These are phyloP conservation scores for Seira ritae DNA, from an alignment of 2,888 invertebrate species.

Conservation along the genomic window DNA sequence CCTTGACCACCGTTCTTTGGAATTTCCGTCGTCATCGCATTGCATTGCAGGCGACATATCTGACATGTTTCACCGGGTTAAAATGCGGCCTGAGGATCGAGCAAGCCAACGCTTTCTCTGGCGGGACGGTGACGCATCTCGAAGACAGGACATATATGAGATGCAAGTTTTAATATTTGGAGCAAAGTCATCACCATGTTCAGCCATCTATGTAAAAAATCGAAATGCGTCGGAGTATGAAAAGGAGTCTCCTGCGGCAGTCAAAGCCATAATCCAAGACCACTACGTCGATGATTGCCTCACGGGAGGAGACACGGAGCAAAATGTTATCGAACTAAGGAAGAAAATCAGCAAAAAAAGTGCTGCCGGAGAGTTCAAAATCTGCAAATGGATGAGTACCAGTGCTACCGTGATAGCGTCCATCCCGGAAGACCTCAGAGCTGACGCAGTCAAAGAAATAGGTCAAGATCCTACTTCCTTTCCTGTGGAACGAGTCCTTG, in stretches of 20 bases:
- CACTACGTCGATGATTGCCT: slow-evolving; percentile 56
- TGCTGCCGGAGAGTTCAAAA: slow-evolving; percentile 27
- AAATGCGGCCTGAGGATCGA: slow-evolving; percentile 32
- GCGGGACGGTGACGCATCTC: slow-evolving; percentile 3
- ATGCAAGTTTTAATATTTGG: slow-evolving; percentile 57
- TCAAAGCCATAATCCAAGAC: slow-evolving; percentile 4
- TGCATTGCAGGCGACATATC: slow-evolving; percentile 58
- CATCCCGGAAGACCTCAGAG: slow-evolving; percentile 25
- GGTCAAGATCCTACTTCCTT: not conserved
- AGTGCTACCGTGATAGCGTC: not conserved
- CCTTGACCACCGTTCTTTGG: slow-evolving; percentile 15
- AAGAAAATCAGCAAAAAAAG: slow-evolving; percentile 19
- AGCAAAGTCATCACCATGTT: slow-evolving; percentile 49
- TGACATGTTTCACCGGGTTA: slow-evolving; percentile 58
- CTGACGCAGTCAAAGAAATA: not conserved
- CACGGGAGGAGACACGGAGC: not conserved
- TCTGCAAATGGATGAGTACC: slow-evolving; percentile 43
- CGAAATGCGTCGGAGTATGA: slow-evolving; percentile 24
- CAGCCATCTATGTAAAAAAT: slow-evolving; percentile 50
- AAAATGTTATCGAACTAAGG: slow-evolving; percentile 28
- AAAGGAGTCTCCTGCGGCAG: slow-evolving; percentile 29
- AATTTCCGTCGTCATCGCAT: slow-evolving; percentile 30
- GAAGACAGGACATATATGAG: not conserved
- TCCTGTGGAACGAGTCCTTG: slow-evolving; percentile 23
- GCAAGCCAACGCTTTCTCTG: slow-evolving; percentile 52